Conservation (phyloP, 2,797 vertebrate species). For the Harpagifer antarcticus region DNA sequence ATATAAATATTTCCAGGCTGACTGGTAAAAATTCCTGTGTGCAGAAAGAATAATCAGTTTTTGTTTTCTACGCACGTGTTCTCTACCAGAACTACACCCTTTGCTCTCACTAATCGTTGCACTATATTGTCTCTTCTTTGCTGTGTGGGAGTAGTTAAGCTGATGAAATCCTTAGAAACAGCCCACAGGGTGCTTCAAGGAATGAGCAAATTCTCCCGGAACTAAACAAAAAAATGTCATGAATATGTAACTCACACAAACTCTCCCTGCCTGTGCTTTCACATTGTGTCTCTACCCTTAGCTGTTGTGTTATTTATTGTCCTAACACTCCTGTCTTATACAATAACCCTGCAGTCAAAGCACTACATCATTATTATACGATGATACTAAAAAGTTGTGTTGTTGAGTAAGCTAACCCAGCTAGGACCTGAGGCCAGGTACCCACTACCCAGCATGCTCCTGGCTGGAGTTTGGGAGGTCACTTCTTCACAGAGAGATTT, state of each 20-base stretch:
- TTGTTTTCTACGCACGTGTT: not conserved
- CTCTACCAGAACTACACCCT: conserved; percentile 13
- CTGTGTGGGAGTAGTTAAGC: conserved; percentile 21
- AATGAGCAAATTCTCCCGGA: conserved; percentile 27
- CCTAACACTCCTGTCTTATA: not conserved
- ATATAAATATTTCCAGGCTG: no score
- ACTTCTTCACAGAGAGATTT: no score
- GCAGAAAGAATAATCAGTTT: conserved; percentile 1
- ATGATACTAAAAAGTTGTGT: no score
- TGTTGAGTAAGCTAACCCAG: no score
- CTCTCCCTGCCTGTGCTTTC: not conserved
- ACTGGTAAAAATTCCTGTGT: not conserved
- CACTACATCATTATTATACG: conserved; percentile 1
- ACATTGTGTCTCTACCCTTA: not conserved
- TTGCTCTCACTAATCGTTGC: conserved; percentile 25
- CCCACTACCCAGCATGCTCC: no score
- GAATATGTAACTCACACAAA: conserved; percentile 12
- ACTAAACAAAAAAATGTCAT: conserved; percentile 21
- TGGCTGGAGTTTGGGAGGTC: no score
- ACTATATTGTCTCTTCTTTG: not conserved
- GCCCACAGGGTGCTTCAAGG: not conserved
- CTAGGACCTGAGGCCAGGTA: no score
- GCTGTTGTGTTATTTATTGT: conserved; percentile 14
- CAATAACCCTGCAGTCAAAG: conserved; percentile 8
- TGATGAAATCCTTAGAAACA: conserved; percentile 48